Evolutionary conservation across 2,113 vertebrate species (phyloP), one percentile per base, ranked within the genome.

Genomic region (Trachemys scripta): DNA sequence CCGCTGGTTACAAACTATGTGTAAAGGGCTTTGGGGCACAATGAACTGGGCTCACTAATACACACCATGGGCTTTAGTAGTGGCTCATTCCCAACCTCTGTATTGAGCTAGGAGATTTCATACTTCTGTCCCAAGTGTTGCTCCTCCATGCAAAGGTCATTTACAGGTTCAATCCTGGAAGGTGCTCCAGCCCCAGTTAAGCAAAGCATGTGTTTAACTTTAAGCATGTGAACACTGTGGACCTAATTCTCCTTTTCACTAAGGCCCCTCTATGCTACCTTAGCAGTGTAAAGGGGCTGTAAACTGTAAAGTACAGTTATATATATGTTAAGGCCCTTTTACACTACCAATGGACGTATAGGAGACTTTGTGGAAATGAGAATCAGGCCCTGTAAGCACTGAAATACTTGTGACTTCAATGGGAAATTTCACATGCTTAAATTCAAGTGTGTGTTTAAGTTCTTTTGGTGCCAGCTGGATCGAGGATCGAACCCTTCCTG

Each of bases 321-420:
- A 72, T 31, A 0, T 24, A 69, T 93, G 93, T 81, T 25, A 89
- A 76, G 35, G 3, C 7, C 62, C 84, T 57, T 83, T 81, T 56
- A 45, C 1, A 38, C 5, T 19, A 25, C 65, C 50, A 75, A 47
- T 83, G 53, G 0, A 0, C 47, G 3, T 86, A 11, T 79, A 79
- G 50, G 2, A 10, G 80, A 51, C 80, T 90, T 56, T 85, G 81
- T 0, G 0, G 80, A 91, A 87, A 85, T 20, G 31, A 5, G 53
- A 82, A 42, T 82, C 35, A 69, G 65, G 65, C 65, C 19, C n/a
- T 38, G 4, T 20, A 65, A 85, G 4, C 10, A 89, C n/a, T 81
- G 86, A 76, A 45, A 51, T 8, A 1, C 20, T 51, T 85, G 82
- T 75, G 17, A 2, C 27, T 51, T 72, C 56, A 82, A 6, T 56